phyloP scores from a whole-genome alignment of 1,140 invertebrate genomes.

The Anastatus disparis region DNA sequence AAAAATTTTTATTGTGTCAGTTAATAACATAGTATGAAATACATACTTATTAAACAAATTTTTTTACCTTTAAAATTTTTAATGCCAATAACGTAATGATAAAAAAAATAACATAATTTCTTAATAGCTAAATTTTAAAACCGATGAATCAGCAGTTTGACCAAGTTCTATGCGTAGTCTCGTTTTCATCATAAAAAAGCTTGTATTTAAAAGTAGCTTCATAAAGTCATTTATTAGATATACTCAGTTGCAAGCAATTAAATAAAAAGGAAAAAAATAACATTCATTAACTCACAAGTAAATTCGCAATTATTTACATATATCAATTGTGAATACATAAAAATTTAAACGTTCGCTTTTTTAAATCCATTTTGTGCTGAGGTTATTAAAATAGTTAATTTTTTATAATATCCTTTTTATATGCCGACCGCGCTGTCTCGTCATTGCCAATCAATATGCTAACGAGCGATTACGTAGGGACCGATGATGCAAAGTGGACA shows the following conservation, averaged over 20 bases:
- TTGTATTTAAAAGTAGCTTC: slow-evolving; percentile 10
- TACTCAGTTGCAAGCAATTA: too few species aligned
- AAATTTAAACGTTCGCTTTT: too few species aligned
- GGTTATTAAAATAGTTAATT: slow-evolving; percentile 56
- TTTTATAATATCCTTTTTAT: slow-evolving; percentile 54
- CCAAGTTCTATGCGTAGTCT: slow-evolving; percentile 5
- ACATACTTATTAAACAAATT: too few species aligned
- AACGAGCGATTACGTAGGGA: slow-evolving; percentile 57
- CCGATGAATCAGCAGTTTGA: slow-evolving; percentile 36
- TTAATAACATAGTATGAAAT: too few species aligned
- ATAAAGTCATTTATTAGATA: too few species aligned
- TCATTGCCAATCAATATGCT: slow-evolving; percentile 67
- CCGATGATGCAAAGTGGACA: slow-evolving; percentile 12
- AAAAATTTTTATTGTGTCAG: too few species aligned
- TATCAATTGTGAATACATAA: too few species aligned
- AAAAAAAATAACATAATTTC: not conserved
- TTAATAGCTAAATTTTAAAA: slow-evolving; percentile 32
- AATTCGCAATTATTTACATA: too few species aligned
- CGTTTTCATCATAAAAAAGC: slow-evolving; percentile 8
- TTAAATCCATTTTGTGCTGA: too few species aligned
- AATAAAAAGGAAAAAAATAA: too few species aligned
- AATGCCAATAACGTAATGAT: slow-evolving; percentile 27
- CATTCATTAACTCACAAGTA: too few species aligned
- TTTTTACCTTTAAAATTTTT: too few species aligned
- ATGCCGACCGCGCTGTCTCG: slow-evolving; percentile 48